Evolutionary conservation across 2,797 vertebrate genomes (phyloP).

Genomic region (Masticophis lateralis): DNA sequence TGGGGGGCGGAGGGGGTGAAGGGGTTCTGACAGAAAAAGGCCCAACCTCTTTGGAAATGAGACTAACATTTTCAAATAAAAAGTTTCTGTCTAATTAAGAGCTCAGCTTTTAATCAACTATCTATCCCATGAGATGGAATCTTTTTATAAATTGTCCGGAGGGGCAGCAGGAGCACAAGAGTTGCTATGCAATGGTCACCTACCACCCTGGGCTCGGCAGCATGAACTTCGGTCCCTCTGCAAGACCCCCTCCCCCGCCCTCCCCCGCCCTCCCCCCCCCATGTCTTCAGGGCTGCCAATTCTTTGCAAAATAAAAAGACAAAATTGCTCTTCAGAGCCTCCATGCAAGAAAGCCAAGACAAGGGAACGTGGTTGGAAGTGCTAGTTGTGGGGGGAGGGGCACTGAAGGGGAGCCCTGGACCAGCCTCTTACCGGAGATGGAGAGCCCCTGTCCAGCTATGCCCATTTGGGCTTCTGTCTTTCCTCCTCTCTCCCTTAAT

Average conservation of each 20-base stretch:
- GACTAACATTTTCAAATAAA: not conserved
- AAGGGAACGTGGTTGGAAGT: not conserved
- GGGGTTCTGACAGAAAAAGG: not conserved
- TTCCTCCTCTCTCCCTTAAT: not conserved
- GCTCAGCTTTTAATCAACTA: not conserved
- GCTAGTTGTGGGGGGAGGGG: not conserved
- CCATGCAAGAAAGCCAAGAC: not conserved
- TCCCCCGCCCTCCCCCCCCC: fast-evolving
- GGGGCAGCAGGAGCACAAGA: not conserved
- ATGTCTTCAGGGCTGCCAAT: not conserved
- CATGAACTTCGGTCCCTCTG: not conserved
- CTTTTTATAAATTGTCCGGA: not conserved
- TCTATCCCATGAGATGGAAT: not conserved
- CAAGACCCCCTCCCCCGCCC: fast-evolving
- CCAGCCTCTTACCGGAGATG: not conserved
- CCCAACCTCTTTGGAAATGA: not conserved
- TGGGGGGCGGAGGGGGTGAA: fast-evolving
- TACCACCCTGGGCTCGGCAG: not conserved
- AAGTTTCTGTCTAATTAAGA: not conserved
- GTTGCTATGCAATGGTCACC: not conserved
- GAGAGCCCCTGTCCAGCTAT: not conserved
- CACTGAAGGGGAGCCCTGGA: not conserved
- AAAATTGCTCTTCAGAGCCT: not conserved
- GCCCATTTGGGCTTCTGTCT: not conserved
- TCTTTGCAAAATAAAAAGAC: not conserved